Percentiles rank a stretch among this genome's conserved stretches.
These are phyloP conservation scores for Lutjanus erythropterus DNA, from an alignment of 2,113 vertebrate species.

Conservation along the genomic window DNA sequence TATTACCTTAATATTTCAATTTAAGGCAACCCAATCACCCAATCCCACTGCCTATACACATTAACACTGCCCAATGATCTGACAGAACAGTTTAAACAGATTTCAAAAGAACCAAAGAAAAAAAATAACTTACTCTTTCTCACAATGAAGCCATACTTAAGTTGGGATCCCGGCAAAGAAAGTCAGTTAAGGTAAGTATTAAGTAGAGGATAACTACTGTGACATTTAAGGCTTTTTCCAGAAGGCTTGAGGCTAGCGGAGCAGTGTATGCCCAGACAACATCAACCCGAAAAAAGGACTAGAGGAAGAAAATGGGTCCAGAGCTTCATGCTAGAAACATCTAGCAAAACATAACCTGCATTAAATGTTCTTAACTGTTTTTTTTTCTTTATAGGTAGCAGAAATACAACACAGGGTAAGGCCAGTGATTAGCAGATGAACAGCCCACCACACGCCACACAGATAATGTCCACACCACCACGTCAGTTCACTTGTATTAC, in stretches of 20 bases:
- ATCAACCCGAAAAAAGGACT: slow-evolving; percentile 2
- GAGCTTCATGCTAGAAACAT: slow-evolving; percentile 34
- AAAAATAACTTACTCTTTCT: slow-evolving; percentile 52
- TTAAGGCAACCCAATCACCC: slow-evolving; percentile 21
- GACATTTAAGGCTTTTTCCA: slow-evolving; percentile 91
- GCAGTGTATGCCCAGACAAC: slow-evolving; percentile 76
- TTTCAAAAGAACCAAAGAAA: slow-evolving; percentile 47
- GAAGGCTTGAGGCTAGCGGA: slow-evolving; percentile 83
- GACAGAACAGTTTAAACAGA: slow-evolving; percentile 46
- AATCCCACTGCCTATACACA: not conserved
- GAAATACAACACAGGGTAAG: slow-evolving; percentile 33
- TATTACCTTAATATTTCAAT: slow-evolving; percentile 21
- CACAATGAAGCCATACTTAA: slow-evolving; percentile 75
- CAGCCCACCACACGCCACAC: slow-evolving; percentile 54
- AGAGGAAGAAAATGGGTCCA: slow-evolving; percentile 16
- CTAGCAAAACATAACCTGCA: slow-evolving; percentile 45
- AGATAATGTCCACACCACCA: slow-evolving; percentile 84
- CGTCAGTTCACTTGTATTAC: slow-evolving; percentile 87
- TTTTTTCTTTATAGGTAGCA: slow-evolving; percentile 50
- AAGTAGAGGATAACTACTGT: slow-evolving; percentile 38
- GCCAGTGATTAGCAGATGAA: slow-evolving; percentile 54
- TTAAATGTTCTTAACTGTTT: not conserved
- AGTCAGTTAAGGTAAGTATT: slow-evolving; percentile 71
- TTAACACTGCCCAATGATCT: slow-evolving; percentile 22
- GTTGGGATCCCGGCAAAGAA: slow-evolving; percentile 80